Conservation (phyloP, 2,888 invertebrate species). For the Linnaemya vulpina region DNA sequence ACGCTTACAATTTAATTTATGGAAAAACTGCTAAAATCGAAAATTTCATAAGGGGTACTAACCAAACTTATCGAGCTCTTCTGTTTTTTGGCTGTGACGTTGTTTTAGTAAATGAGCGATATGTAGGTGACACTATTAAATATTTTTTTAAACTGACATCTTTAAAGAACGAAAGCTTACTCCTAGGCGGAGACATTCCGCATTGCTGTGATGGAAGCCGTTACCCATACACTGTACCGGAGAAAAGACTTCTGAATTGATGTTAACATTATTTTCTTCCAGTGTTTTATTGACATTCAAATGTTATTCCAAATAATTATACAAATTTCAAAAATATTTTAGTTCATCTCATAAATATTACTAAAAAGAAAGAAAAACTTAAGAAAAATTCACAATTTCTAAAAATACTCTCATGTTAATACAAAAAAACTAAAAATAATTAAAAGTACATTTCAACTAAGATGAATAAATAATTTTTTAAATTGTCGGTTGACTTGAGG, state of each 20-base stretch:
- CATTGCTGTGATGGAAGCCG: too few relatives aligned
- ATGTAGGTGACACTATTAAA: too few relatives aligned
- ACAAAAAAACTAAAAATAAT: slow-evolving; percentile 48
- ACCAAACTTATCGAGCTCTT: too few relatives aligned
- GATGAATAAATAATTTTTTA: slow-evolving; percentile 30
- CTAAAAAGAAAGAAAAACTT: slow-evolving; percentile 36
- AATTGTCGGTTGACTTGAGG: slow-evolving; percentile 36
- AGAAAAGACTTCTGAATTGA: not conserved
- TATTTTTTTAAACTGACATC: too few relatives aligned
- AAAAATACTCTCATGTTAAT: slow-evolving; percentile 26
- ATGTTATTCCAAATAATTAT: slow-evolving; percentile 22
- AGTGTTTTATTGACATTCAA: slow-evolving; percentile 16
- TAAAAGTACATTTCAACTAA: slow-evolving; percentile 50
- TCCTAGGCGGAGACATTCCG: too few relatives aligned
- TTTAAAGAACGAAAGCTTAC: too few relatives aligned
- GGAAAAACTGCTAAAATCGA: too few relatives aligned
- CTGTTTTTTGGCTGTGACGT: too few relatives aligned
- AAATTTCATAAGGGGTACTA: too few relatives aligned
- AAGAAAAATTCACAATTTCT: slow-evolving; percentile 36
- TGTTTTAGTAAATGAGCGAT: too few relatives aligned
- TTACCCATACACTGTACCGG: too few relatives aligned
- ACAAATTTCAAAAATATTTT: slow-evolving; percentile 5
- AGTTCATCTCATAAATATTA: slow-evolving; percentile 5
- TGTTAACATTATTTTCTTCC: not conserved
- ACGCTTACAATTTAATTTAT: too few relatives aligned